Evolutionary conservation across 2,797 vertebrate genomes (phyloP).

Genomic region (Eleutherodactylus coqui): DNA sequence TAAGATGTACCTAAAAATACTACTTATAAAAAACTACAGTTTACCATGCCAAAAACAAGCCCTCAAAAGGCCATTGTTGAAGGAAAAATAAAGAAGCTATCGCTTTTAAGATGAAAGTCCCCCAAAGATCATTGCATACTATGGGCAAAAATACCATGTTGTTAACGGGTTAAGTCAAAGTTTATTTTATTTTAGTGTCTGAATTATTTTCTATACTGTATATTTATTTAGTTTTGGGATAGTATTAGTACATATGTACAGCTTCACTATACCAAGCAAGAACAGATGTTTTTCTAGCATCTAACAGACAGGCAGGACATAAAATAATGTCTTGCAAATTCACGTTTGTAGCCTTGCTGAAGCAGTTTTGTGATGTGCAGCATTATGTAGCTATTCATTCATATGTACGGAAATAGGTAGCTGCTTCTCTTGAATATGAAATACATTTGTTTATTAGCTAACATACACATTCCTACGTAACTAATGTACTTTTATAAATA

Average conservation of each 20-base stretch:
- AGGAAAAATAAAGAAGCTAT: too few relatives aligned
- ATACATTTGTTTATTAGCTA: background rate
- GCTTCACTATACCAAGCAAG: background rate
- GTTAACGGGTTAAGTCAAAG: background rate
- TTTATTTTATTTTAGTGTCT: background rate
- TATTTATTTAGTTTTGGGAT: conserved; percentile 9
- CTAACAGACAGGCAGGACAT: background rate
- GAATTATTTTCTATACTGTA: conserved; percentile 7
- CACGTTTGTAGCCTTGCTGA: background rate
- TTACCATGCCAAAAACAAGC: too few relatives aligned
- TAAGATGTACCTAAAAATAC: too few relatives aligned
- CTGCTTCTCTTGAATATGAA: too few relatives aligned
- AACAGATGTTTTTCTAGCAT: background rate
- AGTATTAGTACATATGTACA: background rate
- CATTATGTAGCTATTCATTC: background rate
- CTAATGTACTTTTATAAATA: background rate
- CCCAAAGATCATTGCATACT: too few relatives aligned
- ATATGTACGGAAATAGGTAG: background rate
- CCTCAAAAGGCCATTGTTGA: too few relatives aligned
- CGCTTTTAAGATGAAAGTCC: too few relatives aligned
- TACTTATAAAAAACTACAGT: too few relatives aligned
- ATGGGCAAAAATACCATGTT: too few relatives aligned
- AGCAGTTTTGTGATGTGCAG: background rate
- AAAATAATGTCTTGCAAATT: background rate
- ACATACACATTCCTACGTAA: background rate